Percentiles rank a stretch among this genome's conserved stretches.
phyloP scores from a whole-genome alignment of 1,140 invertebrate genomes.

The Melanaphis sacchari region DNA sequence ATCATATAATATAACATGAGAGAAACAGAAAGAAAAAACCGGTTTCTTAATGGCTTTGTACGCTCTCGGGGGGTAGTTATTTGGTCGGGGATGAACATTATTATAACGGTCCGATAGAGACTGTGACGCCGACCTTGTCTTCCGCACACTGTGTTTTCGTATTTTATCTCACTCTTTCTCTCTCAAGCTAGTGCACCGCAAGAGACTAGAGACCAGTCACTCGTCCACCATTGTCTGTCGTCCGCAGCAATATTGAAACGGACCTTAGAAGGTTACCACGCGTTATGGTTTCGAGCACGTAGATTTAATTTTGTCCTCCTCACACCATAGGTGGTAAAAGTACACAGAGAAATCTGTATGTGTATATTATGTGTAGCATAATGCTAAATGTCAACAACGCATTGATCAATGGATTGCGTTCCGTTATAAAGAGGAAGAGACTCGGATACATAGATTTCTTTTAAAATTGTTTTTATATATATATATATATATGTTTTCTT shows the following conservation, averaged over 20 bases:
- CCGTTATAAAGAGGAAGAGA: background rate
- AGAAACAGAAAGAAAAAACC: conserved; percentile 1
- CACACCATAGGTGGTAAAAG: background rate
- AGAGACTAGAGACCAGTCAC: background rate
- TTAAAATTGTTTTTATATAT: background rate
- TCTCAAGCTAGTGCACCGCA: background rate
- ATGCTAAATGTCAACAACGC: background rate
- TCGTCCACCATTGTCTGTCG: background rate
- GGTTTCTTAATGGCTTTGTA: conserved; percentile 16
- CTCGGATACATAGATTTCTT: background rate
- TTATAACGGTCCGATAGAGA: conserved; percentile 26
- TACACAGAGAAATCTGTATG: background rate
- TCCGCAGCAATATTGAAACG: background rate
- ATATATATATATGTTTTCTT: background rate
- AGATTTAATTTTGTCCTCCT: background rate
- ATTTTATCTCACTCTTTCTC: background rate
- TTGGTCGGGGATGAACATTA: conserved; percentile 14
- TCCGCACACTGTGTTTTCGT: background rate
- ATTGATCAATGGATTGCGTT: conserved; percentile 13
- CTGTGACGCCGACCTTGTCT: background rate
- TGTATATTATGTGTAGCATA: background rate
- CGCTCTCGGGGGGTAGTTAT: conserved; percentile 18
- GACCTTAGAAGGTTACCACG: background rate
- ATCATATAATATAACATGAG: background rate
- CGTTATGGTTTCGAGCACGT: background rate